These are phyloP conservation scores for Diorhabda carinulata DNA, from an alignment of 1,140 invertebrate species.

Conservation along the genomic window DNA sequence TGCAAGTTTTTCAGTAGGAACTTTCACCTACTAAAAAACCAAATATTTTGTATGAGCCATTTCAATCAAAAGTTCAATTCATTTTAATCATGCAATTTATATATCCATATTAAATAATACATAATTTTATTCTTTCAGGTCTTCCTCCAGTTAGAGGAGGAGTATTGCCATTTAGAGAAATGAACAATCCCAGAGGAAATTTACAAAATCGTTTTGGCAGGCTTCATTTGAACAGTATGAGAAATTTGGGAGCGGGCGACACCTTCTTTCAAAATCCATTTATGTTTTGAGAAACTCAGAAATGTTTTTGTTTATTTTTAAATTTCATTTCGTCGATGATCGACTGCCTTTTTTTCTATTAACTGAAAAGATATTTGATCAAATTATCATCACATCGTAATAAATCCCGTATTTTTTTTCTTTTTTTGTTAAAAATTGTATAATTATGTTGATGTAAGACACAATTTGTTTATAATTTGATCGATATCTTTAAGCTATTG, in stretches of 20 bases:
- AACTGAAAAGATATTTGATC: background rate
- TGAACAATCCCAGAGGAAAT: slow-evolving; percentile 31
- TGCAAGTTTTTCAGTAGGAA: too few relatives aligned
- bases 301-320: slow-evolving; percentile 20
- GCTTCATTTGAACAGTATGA: slow-evolving; percentile 27
- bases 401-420: background rate
- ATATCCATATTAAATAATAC: background rate
- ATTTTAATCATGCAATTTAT: too few relatives aligned
- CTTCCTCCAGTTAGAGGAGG: slow-evolving; percentile 31
- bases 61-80: too few relatives aligned
- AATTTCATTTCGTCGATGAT: slow-evolving; percentile 13
- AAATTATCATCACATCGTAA: background rate
- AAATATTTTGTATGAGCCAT: too few relatives aligned
- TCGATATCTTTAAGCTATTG: background rate
- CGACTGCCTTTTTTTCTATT: slow-evolving; percentile 9
- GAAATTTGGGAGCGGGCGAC: slow-evolving; percentile 39
- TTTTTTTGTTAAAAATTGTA: background rate
- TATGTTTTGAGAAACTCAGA: slow-evolving; percentile 29
- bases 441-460: background rate
- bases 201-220: slow-evolving; percentile 32
- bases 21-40: too few relatives aligned
- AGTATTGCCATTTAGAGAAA: slow-evolving; percentile 36
- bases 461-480: background rate
- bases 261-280: slow-evolving; percentile 36
- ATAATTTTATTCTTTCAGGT: slow-evolving; percentile 24